A percentile compares a stretch with the other conserved stretches of the same genome.
Conservation (phyloP, 2,797 vertebrate species). For the Anableps anableps region DNA sequence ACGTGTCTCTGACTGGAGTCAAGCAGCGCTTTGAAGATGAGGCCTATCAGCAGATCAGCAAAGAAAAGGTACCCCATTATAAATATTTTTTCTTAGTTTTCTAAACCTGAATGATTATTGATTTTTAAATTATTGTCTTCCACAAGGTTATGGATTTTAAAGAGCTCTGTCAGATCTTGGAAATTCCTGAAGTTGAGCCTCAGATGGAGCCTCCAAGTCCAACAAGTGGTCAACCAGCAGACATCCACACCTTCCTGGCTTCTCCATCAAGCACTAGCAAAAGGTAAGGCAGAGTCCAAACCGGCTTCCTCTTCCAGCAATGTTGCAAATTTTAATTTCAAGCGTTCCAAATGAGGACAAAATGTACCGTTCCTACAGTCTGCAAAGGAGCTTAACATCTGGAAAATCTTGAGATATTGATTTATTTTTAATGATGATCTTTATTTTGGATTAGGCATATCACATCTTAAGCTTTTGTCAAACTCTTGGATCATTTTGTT, state of each 20-base stretch:
- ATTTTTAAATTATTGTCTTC: slow-evolving; percentile 4
- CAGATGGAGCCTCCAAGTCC: slow-evolving; percentile 78
- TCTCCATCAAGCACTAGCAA: slow-evolving; percentile 92
- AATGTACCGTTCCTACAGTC: not conserved
- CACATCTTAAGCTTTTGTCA: not conserved
- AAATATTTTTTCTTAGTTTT: not conserved
- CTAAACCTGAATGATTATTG: not conserved
- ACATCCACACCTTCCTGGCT: slow-evolving; percentile 90
- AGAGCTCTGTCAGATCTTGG: slow-evolving; percentile 89
- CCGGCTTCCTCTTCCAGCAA: too few species aligned
- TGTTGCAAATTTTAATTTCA: not conserved
- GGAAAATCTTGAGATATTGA: not conserved
- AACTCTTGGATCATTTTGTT: not conserved
- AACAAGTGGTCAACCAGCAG: slow-evolving; percentile 75
- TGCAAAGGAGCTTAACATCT: not conserved
- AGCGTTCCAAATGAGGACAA: not conserved
- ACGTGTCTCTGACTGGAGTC: slow-evolving; percentile 92
- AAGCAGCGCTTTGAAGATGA: slow-evolving; percentile 96
- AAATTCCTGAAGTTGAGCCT: slow-evolving; percentile 85
- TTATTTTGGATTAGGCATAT: not conserved
- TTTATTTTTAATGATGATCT: not conserved
- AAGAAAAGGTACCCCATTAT: slow-evolving; percentile 82
- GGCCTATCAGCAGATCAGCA: slow-evolving; percentile 88
- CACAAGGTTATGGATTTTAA: slow-evolving; percentile 89
- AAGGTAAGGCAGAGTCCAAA: slow-evolving; percentile 70